phyloP scores from a whole-genome alignment of 2,113 vertebrate species.

The Oxyruncus cristatus region DNA sequence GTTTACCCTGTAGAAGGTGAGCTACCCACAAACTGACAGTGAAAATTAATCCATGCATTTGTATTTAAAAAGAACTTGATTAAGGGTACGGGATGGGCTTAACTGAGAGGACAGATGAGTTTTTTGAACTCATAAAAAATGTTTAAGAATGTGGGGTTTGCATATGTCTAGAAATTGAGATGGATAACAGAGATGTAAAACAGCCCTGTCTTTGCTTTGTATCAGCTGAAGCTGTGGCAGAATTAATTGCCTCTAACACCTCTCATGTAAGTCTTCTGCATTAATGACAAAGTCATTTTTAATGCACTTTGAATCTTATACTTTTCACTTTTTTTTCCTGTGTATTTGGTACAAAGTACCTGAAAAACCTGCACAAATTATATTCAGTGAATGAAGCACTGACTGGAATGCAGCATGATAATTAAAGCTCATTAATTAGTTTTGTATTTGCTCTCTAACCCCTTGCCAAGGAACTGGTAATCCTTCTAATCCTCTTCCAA shows the following conservation, averaged over 20 bases:
- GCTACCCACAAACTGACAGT: not conserved
- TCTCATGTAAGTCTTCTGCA: not conserved
- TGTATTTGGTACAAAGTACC: not conserved
- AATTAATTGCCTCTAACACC: not conserved
- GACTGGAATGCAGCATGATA: not conserved
- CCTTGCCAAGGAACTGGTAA: not conserved
- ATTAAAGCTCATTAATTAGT: not conserved
- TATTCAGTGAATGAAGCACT: not conserved
- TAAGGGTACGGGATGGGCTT: not conserved
- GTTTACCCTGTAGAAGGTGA: not conserved
- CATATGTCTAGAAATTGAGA: not conserved
- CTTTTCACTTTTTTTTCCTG: not conserved
- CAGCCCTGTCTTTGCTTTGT: not conserved
- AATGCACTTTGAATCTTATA: not conserved
- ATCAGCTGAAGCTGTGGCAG: not conserved
- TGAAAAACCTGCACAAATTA: not conserved
- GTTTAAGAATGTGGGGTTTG: not conserved
- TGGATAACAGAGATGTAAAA: not conserved
- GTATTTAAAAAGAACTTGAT: not conserved
- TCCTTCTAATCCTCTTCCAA: not conserved
- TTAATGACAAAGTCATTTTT: not conserved
- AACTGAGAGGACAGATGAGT: not conserved
- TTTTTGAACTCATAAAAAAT: not conserved
- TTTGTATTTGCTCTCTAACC: not conserved
- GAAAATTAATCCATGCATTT: not conserved